These are phyloP conservation scores for Apocrypta bakeri DNA, from an alignment of 1,140 invertebrate genomes.

Conservation along the genomic window DNA sequence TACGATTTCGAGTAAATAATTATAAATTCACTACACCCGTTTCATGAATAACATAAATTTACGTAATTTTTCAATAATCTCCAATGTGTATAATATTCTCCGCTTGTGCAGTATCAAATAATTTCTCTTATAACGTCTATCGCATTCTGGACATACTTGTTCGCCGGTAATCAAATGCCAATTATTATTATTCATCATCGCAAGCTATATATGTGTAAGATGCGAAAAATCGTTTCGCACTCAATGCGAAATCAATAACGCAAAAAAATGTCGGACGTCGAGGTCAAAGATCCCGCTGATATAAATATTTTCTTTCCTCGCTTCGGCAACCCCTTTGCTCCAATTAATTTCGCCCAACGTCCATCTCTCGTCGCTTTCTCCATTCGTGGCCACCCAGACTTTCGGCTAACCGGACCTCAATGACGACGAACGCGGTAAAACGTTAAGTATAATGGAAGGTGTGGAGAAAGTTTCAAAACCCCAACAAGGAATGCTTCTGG, in stretches of 20 bases:
- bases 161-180: no score
- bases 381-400: conserved; percentile 51
- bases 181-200: not conserved
- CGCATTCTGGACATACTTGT: not conserved
- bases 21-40: no score
- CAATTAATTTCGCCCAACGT: conserved; percentile 27
- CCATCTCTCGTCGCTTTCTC: conserved; percentile 32
- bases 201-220: not conserved
- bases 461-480: not conserved
- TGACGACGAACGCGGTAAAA: conserved; percentile 34
- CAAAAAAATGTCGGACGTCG: not conserved
- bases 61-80: no score
- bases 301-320: not conserved
- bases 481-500: not conserved
- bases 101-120: no score
- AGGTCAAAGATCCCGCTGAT: not conserved
- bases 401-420: conserved; percentile 37
- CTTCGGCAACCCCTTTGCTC: conserved; percentile 7
- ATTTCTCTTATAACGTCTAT: not conserved
- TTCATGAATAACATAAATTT: no score
- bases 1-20: no score
- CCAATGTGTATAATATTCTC: no score
- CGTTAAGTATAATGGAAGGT: not conserved
- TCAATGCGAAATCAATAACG: not conserved
- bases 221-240: not conserved